A percentile compares a stretch with the other conserved stretches of the same genome.
These are phyloP conservation scores for Bombus superbus DNA, from an alignment of 1,140 invertebrate species.

Conservation along the genomic window DNA sequence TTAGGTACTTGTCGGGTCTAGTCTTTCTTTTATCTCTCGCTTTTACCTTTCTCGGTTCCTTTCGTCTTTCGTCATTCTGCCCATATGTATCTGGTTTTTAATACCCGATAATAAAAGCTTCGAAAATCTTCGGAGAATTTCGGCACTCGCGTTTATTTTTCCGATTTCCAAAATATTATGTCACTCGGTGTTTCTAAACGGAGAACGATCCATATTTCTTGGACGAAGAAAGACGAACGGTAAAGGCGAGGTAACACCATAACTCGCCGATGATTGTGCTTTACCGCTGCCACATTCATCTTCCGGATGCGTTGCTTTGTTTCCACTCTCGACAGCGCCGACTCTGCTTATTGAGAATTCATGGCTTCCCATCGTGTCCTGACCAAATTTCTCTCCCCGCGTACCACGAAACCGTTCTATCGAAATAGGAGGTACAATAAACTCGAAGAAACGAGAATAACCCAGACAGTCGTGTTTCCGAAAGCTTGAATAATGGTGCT, in stretches of 20 bases:
- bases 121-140: neutral
- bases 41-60: too few relatives aligned
- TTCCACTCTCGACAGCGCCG: neutral
- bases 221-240: neutral
- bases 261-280: conserved; percentile 24
- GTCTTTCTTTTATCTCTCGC: too few relatives aligned
- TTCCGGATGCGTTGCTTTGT: neutral
- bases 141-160: neutral
- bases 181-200: neutral
- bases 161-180: neutral
- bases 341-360: conserved; percentile 1
- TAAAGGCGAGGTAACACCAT: neutral
- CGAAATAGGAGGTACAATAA: neutral
- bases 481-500: neutral
- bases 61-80: too few relatives aligned
- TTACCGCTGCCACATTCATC: conserved; percentile 18
- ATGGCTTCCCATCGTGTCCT: neutral
- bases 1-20: neutral
- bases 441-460: neutral
- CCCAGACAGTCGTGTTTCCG: neutral
- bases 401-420: neutral
- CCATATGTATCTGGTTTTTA: too few relatives aligned
- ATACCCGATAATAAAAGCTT: too few relatives aligned
- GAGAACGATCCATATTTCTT: neutral
- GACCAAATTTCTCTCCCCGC: neutral